Evolutionary conservation across 2,113 vertebrate genomes (phyloP).

Genomic region (Onychostoma macrolepis): DNA sequence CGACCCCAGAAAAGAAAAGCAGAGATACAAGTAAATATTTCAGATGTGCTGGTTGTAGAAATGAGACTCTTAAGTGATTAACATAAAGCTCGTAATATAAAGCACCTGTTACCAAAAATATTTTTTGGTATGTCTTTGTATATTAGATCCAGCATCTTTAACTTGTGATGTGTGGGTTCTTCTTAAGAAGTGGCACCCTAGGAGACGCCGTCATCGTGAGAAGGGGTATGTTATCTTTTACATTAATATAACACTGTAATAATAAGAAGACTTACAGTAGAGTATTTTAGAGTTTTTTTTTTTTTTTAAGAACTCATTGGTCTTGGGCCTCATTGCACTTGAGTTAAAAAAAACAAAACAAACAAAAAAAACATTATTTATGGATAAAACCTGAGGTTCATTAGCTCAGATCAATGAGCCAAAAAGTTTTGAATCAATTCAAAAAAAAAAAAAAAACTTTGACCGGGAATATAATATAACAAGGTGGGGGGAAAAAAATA

Average conservation of each 20-base stretch:
- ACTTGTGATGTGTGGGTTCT: slow-evolving; percentile 53
- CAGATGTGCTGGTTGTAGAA: not conserved
- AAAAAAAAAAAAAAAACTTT: too few relatives aligned
- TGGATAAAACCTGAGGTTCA: too few relatives aligned
- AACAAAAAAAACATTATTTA: too few relatives aligned
- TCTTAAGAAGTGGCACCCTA: slow-evolving; percentile 36
- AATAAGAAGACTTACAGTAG: not conserved
- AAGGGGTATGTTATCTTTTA: slow-evolving; percentile 26
- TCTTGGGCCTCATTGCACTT: not conserved
- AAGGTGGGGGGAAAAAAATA: too few relatives aligned
- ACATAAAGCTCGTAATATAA: not conserved
- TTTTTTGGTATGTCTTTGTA: not conserved
- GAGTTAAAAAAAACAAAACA: too few relatives aligned
- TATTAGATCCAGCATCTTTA: slow-evolving; percentile 48
- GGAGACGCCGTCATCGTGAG: not conserved
- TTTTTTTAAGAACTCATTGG: not conserved
- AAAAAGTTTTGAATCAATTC: too few relatives aligned
- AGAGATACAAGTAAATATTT: slow-evolving; percentile 26
- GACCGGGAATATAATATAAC: too few relatives aligned
- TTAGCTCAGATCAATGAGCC: too few relatives aligned
- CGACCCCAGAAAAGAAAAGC: not conserved
- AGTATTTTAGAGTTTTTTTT: too few relatives aligned
- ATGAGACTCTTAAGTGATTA: not conserved
- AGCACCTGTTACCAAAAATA: not conserved
- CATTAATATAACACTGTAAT: not conserved